phyloP scores from a whole-genome alignment of 2,797 vertebrate genomes.

The Heliangelus exortis region DNA sequence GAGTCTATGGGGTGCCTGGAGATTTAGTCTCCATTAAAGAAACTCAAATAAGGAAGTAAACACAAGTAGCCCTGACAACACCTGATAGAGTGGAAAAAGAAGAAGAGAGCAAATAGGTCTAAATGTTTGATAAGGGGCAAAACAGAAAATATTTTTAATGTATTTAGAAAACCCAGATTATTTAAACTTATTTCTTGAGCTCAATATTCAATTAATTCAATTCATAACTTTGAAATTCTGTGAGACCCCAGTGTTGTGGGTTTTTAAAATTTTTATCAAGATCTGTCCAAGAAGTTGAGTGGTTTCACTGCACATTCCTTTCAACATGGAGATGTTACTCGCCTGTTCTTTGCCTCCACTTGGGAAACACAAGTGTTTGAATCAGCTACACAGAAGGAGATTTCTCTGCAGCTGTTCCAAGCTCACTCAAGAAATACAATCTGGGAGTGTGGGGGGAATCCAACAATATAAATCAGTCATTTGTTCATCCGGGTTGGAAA shows the following conservation, averaged over 20 bases:
- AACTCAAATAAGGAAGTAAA: constrained; percentile 24
- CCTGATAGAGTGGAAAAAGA: background rate
- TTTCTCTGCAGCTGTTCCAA: background rate
- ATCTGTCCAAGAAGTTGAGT: background rate
- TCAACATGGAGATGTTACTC: background rate
- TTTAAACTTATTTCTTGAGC: background rate
- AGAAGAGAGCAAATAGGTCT: background rate
- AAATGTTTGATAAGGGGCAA: background rate
- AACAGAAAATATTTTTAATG: background rate
- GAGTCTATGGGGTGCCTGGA: background rate
- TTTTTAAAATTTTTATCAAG: background rate
- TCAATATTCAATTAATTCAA: background rate
- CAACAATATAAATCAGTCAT: background rate
- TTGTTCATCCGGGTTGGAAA: background rate
- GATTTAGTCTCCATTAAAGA: background rate
- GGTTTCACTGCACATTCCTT: background rate
- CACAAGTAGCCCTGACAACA: background rate
- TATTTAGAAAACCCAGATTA: background rate
- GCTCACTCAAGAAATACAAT: background rate
- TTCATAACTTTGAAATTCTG: background rate
- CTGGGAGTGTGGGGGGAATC: rapidly evolving
- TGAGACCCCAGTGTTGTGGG: background rate
- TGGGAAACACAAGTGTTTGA: background rate
- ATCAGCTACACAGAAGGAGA: background rate
- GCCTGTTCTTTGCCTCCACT: background rate